phyloP scores from a whole-genome alignment of 2,888 invertebrate species.

The Dione juno region DNA sequence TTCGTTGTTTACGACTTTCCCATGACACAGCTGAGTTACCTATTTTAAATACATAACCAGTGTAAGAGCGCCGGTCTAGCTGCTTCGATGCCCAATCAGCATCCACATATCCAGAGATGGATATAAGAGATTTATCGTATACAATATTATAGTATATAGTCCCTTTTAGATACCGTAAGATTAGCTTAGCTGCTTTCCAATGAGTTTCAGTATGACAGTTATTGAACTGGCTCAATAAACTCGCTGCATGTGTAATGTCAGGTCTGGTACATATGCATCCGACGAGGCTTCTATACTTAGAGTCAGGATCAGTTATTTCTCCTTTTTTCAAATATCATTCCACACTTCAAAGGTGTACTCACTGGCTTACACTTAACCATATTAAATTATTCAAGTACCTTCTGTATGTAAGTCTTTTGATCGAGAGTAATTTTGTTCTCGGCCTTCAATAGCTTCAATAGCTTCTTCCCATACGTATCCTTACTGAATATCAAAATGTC shows the following conservation, averaged over 20 bases:
- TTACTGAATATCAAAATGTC: constrained; percentile 33
- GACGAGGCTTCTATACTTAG: constrained; percentile 31
- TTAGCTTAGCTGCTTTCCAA: no score
- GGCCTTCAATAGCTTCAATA: constrained; percentile 25
- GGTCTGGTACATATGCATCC: constrained; percentile 43
- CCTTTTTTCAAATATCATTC: constrained; percentile 25
- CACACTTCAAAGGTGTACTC: constrained; percentile 36
- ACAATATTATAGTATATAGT: no score
- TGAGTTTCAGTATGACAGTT: no score
- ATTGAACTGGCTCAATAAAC: no score
- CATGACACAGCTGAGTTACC: constrained; percentile 30
- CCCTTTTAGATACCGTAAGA: no score
- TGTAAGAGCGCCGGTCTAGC: constrained; percentile 35
- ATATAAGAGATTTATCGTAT: no score
- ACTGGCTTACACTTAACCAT: neutral
- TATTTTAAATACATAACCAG: constrained; percentile 44
- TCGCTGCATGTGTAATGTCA: constrained; percentile 48
- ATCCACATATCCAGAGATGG: no score
- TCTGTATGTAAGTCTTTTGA: neutral
- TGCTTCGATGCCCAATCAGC: no score
- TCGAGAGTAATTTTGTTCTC: neutral
- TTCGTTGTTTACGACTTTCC: constrained; percentile 37
- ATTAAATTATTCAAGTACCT: neutral
- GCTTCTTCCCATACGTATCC: constrained; percentile 10
- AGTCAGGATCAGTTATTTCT: neutral